These are phyloP conservation scores for Brachyopa scutellaris DNA, from an alignment of 2,888 invertebrate species.

Conservation along the genomic window DNA sequence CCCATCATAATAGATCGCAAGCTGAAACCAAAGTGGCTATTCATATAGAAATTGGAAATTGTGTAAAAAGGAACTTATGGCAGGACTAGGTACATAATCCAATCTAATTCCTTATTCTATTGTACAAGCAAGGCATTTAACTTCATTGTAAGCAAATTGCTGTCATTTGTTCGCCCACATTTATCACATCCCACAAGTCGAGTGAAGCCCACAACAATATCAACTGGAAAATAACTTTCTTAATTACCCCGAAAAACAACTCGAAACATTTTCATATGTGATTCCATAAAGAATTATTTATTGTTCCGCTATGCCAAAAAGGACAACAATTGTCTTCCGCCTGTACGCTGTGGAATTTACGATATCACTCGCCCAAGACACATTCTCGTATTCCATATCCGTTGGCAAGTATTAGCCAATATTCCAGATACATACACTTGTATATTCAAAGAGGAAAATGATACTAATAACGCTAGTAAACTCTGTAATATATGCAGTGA, in stretches of 20 bases:
- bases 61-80: no score
- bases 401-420: slow-evolving; percentile 66
- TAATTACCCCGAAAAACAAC: slow-evolving; percentile 66
- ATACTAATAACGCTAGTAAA: slow-evolving; percentile 70
- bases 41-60: no score
- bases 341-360: slow-evolving; percentile 36
- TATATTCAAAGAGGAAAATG: slow-evolving; percentile 63
- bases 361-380: slow-evolving; percentile 68
- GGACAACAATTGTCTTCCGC: slow-evolving; percentile 68
- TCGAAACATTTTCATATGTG: slow-evolving; percentile 42
- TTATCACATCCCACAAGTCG: slow-evolving; percentile 54
- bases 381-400: slow-evolving; percentile 58
- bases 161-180: slow-evolving; percentile 69
- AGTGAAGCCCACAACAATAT: slow-evolving; percentile 16
- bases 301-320: slow-evolving; percentile 67
- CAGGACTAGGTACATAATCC: no score
- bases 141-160: slow-evolving; percentile 65
- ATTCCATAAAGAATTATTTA: slow-evolving; percentile 69
- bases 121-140: slow-evolving; percentile 35
- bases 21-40: no score
- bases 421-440: no score
- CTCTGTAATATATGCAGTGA: slow-evolving; percentile 68
- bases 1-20: no score
- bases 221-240: slow-evolving; percentile 55
- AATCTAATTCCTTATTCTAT: no score